Base-by-base conservation (phyloP, 2,888 invertebrate species). In the Standfussiana lucernea region DNA sequence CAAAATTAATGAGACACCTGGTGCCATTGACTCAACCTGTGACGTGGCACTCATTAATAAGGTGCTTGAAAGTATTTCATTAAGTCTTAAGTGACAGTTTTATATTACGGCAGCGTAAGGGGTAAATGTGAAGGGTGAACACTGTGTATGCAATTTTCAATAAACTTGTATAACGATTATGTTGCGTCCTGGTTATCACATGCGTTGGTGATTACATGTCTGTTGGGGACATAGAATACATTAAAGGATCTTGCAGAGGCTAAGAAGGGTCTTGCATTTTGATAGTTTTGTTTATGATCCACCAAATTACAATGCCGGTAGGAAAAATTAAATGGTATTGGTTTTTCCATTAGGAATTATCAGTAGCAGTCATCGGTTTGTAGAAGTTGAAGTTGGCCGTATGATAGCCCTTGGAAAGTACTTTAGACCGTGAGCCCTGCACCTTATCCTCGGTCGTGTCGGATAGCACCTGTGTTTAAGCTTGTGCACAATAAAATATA, bases 51-150 rank as follows among this genome's bases (percentile, higher is more conserved):
- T 75, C 83, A 79, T 82, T 83, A 82, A 62, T 80, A 42, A 15
- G 81, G 80, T 85, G 85, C 85, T 87, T 81, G 76, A 86, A 90
- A 88, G 85, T 89, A 88, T 90, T 90, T 89, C 89, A 91, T 91
- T 89, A 89, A 88, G 85, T 80, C 64, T 72, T 72, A 83, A 68
- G 62, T 83, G 79, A 71, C 72, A 59, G 47, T 79, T 73, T 70
- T 74, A 65, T 62, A 73, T 32, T 13, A 47, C 5, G 13, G n/a
- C 37, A 32, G 24, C 32, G 70, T 32, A 40, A 21, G 18, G 32
- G 42, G 35, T 15, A 42, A 35, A 32, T 28, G 50, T 32, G 15
- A n/a, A 2, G 4, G 13, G 11, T 59, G n/a, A 73, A 37, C 7
- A 37, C 4, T 45, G 24, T 74, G 28, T 28, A 24, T 18, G 24